phyloP scores from a whole-genome alignment of 1,140 invertebrate species.

The Microplitis mediator region DNA sequence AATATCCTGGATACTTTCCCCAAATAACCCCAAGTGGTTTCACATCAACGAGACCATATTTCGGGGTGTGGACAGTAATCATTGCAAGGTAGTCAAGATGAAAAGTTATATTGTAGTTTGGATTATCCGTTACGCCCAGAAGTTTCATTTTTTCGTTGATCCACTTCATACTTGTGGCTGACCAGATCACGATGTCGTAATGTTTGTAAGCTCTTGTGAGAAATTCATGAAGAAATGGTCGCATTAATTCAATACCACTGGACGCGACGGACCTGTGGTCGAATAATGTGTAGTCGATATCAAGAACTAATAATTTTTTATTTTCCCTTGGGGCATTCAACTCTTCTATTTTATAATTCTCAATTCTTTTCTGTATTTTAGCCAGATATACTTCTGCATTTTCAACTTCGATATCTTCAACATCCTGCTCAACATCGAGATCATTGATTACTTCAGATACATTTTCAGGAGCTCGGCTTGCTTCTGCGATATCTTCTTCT shows the following conservation, averaged over 20 bases:
- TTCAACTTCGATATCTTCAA: conserved; percentile 80
- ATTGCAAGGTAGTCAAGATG: conserved; percentile 90
- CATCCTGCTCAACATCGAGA: conserved; percentile 81
- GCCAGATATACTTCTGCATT: conserved; percentile 78
- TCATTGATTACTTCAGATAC: conserved; percentile 87
- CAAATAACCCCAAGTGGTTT: conserved; percentile 97
- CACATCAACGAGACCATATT: conserved; percentile 90
- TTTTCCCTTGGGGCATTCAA: conserved; percentile 80
- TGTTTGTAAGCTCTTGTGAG: conserved; percentile 87
- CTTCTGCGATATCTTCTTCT: conserved; percentile 88
- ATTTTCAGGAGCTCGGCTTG: conserved; percentile 76
- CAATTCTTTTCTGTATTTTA: conserved; percentile 84
- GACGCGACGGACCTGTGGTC: conserved; percentile 93
- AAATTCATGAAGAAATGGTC: conserved; percentile 95
- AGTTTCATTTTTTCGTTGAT: conserved; percentile 97
- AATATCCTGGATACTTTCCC: conserved; percentile 91
- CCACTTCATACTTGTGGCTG: conserved; percentile 97
- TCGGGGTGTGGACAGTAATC: conserved; percentile 89
- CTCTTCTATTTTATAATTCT: conserved; percentile 83
- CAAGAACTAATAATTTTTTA: conserved; percentile 91
- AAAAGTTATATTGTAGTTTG: conserved; percentile 91
- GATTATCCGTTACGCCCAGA: conserved; percentile 81
- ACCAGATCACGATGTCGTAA: conserved; percentile 91
- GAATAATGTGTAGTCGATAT: conserved; percentile 97
- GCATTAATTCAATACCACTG: conserved; percentile 88